Base-by-base conservation (phyloP, 1,140 invertebrate species). In the Meteorus sp. region DNA sequence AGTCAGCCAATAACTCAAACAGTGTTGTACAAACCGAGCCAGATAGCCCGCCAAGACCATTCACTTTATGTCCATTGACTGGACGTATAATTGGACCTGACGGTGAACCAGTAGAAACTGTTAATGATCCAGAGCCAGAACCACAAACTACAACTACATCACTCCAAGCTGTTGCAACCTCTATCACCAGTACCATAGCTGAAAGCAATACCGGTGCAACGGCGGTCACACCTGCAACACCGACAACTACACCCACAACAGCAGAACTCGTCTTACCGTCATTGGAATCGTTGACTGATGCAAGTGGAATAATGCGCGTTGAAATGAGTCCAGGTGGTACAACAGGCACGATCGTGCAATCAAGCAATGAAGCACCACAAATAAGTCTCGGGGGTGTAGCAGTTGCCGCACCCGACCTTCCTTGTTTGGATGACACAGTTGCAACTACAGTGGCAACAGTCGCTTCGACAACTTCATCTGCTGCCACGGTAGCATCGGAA, bases 71-170 rank as follows among this genome's bases (percentile, higher is more conserved):
- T 68, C 88, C 89, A 6, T 64, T 82, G 1, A 87, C 87, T 1
- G 88, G 89, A 8, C 82, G 85, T 58, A 82, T 89, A 13, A 82
- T 89, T n/a, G 86, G 85, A 17, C 85, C 86, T 0, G 86, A 88
- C 73, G 86, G 85, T 7, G 86, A 89, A 70, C 85, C 86, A 7
- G 80, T 86, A 0, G 75, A 77, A n/a, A 27, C 70, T 66, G 35
- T 54, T 2, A 52, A 65, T 1, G 70, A 71, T 20, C 60, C 68
- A 0, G 72, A 73, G 29, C 61, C 66, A 1, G 58, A 71, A 53
- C 44, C 60, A 11, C 47, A 37, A 0, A 13, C 56, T 15, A 31
- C 54, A 7, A 43, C 11, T 55, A 62, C 17, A 55, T 37, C 15
- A 29, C 11, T 22, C n/a, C 23, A 17, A 35, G 31, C 41, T 23